A percentile compares a stretch with the other conserved stretches of the same genome.
Evolutionary conservation across 2,113 vertebrate species (phyloP).

Genomic region (Pyxicephalus adspersus): DNA sequence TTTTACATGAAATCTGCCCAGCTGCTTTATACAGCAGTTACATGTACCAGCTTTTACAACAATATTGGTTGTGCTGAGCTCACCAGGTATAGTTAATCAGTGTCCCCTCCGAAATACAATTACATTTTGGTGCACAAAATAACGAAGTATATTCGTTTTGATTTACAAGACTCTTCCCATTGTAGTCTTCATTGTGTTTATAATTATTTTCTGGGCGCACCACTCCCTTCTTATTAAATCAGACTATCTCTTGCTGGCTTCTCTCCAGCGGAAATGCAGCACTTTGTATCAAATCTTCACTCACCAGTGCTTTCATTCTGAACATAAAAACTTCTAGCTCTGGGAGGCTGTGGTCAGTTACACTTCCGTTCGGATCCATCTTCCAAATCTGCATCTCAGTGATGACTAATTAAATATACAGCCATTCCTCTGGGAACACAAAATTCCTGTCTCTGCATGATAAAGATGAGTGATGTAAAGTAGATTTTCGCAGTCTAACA

Average conservation of each 20-base stretch:
- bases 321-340: not conserved
- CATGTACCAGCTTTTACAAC: too few relatives aligned
- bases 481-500: slow-evolving; percentile 4
- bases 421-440: slow-evolving; percentile 19
- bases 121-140: not conserved
- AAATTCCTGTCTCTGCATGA: slow-evolving; percentile 5
- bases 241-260: slow-evolving; percentile 2
- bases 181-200: slow-evolving; percentile 17
- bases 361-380: slow-evolving; percentile 3
- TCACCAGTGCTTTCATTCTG: slow-evolving; percentile 2
- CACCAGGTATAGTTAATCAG: not conserved
- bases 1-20: too few relatives aligned
- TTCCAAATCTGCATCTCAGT: slow-evolving; percentile 15
- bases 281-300: slow-evolving; percentile 12
- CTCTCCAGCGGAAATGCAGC: slow-evolving; percentile 2
- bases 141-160: not conserved
- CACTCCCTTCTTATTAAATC: slow-evolving; percentile 40
- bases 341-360: slow-evolving; percentile 29
- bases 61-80: too few relatives aligned
- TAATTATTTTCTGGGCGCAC: slow-evolving; percentile 4
- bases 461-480: not conserved
- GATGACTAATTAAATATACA: slow-evolving; percentile 35
- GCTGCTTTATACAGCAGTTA: too few relatives aligned
- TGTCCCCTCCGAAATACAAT: not conserved
- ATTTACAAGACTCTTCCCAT: not conserved